Percentiles rank a stretch among this genome's conserved stretches.
phyloP scores from a whole-genome alignment of 2,888 invertebrate genomes.

The Zygothrica quintamaculata region DNA sequence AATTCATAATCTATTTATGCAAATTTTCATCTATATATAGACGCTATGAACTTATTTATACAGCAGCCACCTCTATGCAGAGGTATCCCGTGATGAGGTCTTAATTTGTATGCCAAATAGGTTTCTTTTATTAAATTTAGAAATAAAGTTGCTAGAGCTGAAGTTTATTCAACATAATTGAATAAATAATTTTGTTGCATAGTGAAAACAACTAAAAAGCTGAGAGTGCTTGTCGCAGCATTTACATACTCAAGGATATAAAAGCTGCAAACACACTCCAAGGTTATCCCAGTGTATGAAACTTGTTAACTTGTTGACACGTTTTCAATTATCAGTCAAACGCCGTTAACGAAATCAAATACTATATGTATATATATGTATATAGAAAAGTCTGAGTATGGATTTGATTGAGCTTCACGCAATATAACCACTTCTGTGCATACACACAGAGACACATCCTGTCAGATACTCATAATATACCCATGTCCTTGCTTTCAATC shows the following conservation, averaged over 20 bases:
- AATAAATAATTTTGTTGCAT: no score
- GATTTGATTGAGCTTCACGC: constrained; percentile 47
- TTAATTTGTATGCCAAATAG: no score
- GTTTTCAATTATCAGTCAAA: constrained; percentile 80
- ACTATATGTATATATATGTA: constrained; percentile 5
- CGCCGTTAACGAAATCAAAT: constrained; percentile 41
- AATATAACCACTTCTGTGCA: background rate
- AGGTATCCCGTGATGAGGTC: no score
- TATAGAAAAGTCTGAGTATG: constrained; percentile 18
- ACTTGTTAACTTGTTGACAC: constrained; percentile 72
- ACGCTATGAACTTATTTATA: no score
- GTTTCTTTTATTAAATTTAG: no score
- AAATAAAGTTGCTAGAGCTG: constrained; percentile 1
- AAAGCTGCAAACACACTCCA: constrained; percentile 27
- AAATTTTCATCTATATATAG: no score
- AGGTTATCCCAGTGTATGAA: constrained; percentile 32
- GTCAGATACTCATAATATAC: constrained; percentile 3
- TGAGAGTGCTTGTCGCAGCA: no score
- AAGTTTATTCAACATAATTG: no score
- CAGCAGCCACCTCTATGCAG: no score
- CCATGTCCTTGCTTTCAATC: constrained; percentile 63
- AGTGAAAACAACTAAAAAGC: no score
- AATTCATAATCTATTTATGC: no score
- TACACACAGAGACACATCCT: constrained; percentile 1
- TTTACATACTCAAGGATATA: constrained; percentile 27